Conservation (phyloP, 1,140 invertebrate genomes). For the Sycophaga agraensis region DNA sequence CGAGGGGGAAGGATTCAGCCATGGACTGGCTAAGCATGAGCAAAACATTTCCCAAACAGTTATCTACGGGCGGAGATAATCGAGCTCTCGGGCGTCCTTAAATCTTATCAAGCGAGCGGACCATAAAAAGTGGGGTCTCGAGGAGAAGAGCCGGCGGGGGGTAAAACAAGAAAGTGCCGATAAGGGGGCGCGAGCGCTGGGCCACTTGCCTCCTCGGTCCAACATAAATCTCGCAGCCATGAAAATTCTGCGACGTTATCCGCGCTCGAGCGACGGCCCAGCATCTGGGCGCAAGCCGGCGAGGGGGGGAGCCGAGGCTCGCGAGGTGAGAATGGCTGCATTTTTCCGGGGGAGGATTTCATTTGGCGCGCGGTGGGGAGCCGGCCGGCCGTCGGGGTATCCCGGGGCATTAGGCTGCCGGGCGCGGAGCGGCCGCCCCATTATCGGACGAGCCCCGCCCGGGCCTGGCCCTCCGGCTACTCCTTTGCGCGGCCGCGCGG, state of each 20-base stretch:
- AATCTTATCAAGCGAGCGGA: not conserved
- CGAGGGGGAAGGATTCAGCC: too few relatives aligned
- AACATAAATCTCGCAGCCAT: constrained; percentile 4
- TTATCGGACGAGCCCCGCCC: constrained; percentile 1
- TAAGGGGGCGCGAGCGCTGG: not conserved
- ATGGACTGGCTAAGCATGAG: too few relatives aligned
- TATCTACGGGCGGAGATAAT: too few relatives aligned
- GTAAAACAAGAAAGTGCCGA: not conserved
- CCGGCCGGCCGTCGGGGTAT: not conserved
- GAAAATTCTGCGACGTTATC: constrained; percentile 2
- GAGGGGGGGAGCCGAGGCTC: not conserved
- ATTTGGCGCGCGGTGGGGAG: not conserved
- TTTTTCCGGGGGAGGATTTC: constrained; percentile 13
- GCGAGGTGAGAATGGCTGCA: not conserved
- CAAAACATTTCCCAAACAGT: too few relatives aligned
- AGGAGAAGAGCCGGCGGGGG: too few relatives aligned
- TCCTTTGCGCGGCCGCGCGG: too few relatives aligned
- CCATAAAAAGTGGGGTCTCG: too few relatives aligned
- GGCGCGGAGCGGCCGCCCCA: not conserved
- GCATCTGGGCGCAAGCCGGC: not conserved
- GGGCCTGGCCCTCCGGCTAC: not conserved
- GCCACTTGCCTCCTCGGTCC: too few relatives aligned
- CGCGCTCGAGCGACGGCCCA: not conserved
- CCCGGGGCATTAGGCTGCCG: not conserved
- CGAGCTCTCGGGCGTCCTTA: not conserved